Conservation (phyloP, 2,888 invertebrate species). For the Diploptera punctata region DNA sequence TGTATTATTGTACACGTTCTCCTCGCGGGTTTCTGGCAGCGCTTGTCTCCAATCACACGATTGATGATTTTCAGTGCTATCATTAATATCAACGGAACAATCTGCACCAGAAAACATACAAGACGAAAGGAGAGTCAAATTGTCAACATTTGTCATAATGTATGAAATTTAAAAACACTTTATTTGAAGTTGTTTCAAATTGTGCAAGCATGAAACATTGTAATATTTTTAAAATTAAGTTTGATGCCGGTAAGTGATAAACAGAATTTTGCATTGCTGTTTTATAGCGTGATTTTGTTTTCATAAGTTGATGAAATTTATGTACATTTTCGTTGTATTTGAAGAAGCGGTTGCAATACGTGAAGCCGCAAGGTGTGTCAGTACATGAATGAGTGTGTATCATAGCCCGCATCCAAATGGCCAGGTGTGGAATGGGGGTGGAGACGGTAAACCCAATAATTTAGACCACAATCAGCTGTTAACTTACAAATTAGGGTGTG, state of each 20-base stretch:
- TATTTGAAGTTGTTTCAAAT: too few species aligned
- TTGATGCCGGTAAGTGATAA: too few species aligned
- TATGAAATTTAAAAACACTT: not conserved
- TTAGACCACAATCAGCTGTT: constrained; percentile 27
- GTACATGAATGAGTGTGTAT: not conserved
- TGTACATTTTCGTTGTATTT: too few species aligned
- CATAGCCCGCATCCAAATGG: not conserved
- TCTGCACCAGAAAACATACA: not conserved
- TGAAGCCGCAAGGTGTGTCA: too few species aligned
- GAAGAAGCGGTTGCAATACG: too few species aligned
- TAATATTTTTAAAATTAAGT: too few species aligned
- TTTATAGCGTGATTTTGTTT: too few species aligned
- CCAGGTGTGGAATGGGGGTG: constrained; percentile 18
- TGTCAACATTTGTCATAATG: constrained; percentile 4
- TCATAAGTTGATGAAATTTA: too few species aligned
- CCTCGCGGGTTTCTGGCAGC: not conserved
- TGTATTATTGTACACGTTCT: too few species aligned
- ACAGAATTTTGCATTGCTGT: too few species aligned
- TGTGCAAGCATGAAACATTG: too few species aligned
- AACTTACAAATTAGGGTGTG: not conserved
- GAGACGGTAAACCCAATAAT: constrained; percentile 1
- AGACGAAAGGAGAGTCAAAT: not conserved
- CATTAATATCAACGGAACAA: not conserved
- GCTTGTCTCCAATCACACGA: not conserved
- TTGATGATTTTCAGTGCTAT: not conserved